Percentiles rank a stretch among this genome's conserved stretches.
Evolutionary conservation across 35 echinoderm and acorn worm species (phyloP).

Genomic region (Acanthaster planci): DNA sequence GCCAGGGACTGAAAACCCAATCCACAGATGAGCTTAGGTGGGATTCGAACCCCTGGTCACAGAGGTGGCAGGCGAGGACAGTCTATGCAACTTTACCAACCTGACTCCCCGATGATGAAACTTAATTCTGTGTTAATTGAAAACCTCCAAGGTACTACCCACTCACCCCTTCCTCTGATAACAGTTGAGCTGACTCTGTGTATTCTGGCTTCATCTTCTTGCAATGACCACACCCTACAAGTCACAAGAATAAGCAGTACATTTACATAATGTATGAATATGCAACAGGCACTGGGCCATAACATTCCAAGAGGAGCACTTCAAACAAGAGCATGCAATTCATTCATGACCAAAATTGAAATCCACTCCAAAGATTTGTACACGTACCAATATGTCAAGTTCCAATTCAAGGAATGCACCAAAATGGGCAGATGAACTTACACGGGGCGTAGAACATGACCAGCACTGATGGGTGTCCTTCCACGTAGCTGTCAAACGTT

Average conservation of each 20-base stretch:
- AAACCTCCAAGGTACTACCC: too few species aligned
- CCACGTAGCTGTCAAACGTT: slow-evolving; percentile 81
- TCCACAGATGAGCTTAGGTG: too few species aligned
- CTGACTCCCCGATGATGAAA: too few species aligned
- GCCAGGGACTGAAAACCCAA: too few species aligned
- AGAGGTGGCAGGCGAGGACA: too few species aligned
- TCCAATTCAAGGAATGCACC: too few species aligned
- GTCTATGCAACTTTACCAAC: too few species aligned
- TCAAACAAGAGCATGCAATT: not conserved
- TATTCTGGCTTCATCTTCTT: slow-evolving; percentile 99
- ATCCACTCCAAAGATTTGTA: not conserved
- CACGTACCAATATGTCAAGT: not conserved
- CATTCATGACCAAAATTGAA: not conserved
- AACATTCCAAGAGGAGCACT: not conserved
- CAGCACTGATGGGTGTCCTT: slow-evolving; percentile 73
- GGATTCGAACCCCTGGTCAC: too few species aligned
- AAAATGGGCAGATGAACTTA: slow-evolving; percentile 31
- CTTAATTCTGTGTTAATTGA: too few species aligned
- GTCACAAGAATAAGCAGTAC: too few species aligned
- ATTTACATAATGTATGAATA: too few species aligned
- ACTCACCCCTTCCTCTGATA: slow-evolving; percentile 83
- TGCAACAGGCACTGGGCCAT: not conserved
- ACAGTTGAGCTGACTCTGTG: slow-evolving; percentile 76
- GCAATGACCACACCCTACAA: slow-evolving; percentile 99
- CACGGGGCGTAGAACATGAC: slow-evolving; percentile 99